These are phyloP conservation scores for Phortica okadai DNA, from an alignment of 2,888 invertebrate species.

Conservation along the genomic window DNA sequence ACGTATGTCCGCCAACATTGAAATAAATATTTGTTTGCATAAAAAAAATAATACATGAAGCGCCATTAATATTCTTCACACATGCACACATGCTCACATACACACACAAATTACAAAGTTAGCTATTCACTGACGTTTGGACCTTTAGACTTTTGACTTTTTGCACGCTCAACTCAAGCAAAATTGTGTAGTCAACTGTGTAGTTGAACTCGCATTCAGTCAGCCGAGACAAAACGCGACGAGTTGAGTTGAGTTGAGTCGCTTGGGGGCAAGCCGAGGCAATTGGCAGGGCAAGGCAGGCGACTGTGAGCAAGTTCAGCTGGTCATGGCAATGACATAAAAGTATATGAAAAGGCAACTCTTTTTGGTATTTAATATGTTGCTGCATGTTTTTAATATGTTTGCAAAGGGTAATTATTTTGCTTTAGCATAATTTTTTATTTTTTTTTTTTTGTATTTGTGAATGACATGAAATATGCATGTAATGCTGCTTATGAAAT, in stretches of 20 bases:
- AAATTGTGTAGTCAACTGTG: slow-evolving; percentile 30
- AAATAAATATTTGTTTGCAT: no score
- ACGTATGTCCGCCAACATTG: no score
- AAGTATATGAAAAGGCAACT: background rate
- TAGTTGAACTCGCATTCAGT: background rate
- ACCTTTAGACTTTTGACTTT: slow-evolving; percentile 19
- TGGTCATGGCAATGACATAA: background rate
- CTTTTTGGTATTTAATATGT: background rate
- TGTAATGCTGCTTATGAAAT: no score
- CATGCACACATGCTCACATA: background rate
- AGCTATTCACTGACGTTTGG: background rate
- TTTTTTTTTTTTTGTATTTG: background rate
- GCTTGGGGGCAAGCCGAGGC: background rate
- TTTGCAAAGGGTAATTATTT: background rate
- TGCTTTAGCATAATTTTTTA: background rate
- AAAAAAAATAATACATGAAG: no score
- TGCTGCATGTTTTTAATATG: no score
- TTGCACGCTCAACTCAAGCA: background rate
- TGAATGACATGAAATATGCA: background rate
- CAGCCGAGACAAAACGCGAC: background rate
- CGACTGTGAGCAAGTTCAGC: background rate
- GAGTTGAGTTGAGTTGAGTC: background rate
- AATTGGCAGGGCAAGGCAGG: background rate
- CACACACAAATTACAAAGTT: slow-evolving; percentile 3
- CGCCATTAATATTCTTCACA: background rate